These are phyloP conservation scores for Synanthedon vespiformis DNA, from an alignment of 2,888 invertebrate genomes.

Conservation along the genomic window DNA sequence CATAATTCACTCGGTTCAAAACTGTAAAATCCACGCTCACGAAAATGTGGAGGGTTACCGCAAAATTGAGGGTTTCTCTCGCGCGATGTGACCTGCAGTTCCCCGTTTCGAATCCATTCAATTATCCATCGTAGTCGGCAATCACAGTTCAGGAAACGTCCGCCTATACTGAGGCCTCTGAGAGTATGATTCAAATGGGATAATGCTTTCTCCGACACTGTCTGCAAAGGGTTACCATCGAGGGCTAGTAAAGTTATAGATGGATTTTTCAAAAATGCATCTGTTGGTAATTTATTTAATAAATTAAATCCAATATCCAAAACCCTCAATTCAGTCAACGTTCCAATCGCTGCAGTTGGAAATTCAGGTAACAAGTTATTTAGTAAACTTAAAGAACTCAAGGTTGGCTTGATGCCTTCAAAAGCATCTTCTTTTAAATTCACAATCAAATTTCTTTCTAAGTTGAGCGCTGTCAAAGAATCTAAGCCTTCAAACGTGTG, in stretches of 20 bases:
- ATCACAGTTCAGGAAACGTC: constrained; percentile 89
- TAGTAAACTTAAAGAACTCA: constrained; percentile 88
- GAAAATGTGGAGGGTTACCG: constrained; percentile 83
- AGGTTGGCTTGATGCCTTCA: constrained; percentile 80
- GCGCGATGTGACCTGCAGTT: constrained; percentile 91
- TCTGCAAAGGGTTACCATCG: constrained; percentile 90
- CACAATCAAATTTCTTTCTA: constrained; percentile 89
- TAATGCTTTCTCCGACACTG: constrained; percentile 84
- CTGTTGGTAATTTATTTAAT: constrained; percentile 81
- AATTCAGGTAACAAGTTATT: constrained; percentile 91
- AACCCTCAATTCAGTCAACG: constrained; percentile 84
- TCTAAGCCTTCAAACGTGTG: constrained; percentile 82
- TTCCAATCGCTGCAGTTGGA: constrained; percentile 83
- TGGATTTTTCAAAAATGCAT: constrained; percentile 85
- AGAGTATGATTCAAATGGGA: constrained; percentile 84
- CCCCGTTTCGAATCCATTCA: constrained; percentile 89
- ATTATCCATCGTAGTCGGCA: constrained; percentile 90
- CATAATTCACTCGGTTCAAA: constrained; percentile 83
- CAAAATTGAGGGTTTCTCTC: constrained; percentile 95
- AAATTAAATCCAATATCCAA: constrained; percentile 94
- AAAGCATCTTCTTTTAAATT: constrained; percentile 82
- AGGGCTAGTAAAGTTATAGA: constrained; percentile 88
- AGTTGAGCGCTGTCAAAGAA: constrained; percentile 86
- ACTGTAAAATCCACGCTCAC: constrained; percentile 87
- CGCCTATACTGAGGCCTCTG: constrained; percentile 88